A percentile compares a stretch with the other conserved stretches of the same genome.
phyloP scores from a whole-genome alignment of 1,140 invertebrate species.

The Drosophila fuyamai region DNA sequence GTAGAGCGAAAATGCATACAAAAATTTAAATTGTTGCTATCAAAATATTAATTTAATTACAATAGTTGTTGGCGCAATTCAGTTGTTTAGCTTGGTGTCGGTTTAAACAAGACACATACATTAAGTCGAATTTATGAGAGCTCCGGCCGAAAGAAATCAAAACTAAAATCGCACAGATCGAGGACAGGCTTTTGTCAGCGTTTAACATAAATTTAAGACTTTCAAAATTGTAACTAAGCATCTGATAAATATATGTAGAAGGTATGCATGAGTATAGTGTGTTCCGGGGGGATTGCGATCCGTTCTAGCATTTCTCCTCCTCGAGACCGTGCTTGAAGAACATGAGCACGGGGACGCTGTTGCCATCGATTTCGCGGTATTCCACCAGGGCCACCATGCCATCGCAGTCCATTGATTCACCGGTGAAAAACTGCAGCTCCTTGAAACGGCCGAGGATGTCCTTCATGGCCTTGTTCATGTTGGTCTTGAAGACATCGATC shows the following conservation, averaged over 20 bases:
- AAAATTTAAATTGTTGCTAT: conserved; percentile 59
- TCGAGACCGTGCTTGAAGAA: conserved; percentile 98
- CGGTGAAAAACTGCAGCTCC: conserved; percentile 97
- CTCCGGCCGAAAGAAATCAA: conserved; percentile 50
- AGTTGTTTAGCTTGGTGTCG: conserved; percentile 36
- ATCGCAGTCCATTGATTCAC: conserved; percentile 97
- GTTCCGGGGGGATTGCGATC: background rate
- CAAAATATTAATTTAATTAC: conserved; percentile 72
- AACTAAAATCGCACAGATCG: conserved; percentile 41
- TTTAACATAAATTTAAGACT: conserved; percentile 68
- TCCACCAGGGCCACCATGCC: conserved; percentile 97
- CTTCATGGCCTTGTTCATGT: conserved; percentile 98
- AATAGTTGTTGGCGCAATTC: conserved; percentile 65
- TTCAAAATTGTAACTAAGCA: conserved; percentile 59
- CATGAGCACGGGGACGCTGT: conserved; percentile 94
- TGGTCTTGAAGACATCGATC: conserved; percentile 95
- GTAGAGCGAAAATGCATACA: conserved; percentile 54
- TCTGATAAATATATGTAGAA: conserved; percentile 57
- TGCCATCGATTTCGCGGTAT: conserved; percentile 94
- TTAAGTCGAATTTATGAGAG: conserved; percentile 38
- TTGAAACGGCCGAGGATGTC: conserved; percentile 96
- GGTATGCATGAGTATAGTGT: conserved; percentile 66
- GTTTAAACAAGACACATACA: conserved; percentile 46
- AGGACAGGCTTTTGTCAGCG: conserved; percentile 38
- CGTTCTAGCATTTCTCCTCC: conserved; percentile 95